These are phyloP conservation scores for Oreohelix idahoensis DNA, from an alignment of 1,140 invertebrate species.

Conservation along the genomic window DNA sequence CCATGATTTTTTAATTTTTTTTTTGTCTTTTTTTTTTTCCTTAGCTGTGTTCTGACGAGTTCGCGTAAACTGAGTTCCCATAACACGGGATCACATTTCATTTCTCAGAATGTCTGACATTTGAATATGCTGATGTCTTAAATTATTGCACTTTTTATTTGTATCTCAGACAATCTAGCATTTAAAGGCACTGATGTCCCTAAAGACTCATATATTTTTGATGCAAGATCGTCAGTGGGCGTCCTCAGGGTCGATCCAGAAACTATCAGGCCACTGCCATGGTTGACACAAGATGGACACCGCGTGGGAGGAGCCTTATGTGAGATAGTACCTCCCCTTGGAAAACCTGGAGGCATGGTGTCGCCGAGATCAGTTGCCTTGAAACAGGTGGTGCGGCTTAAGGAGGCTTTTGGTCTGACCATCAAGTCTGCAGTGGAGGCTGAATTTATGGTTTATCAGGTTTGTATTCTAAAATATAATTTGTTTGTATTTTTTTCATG, in stretches of 20 bases:
- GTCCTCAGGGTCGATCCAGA: not conserved
- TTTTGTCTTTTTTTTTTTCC: too few species aligned
- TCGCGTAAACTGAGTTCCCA: too few species aligned
- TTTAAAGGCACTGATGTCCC: not conserved
- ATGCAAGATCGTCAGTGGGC: not conserved
- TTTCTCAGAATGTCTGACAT: too few species aligned
- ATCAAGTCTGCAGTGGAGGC: constrained; percentile 39
- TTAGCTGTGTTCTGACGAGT: too few species aligned
- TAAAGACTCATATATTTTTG: constrained; percentile 1
- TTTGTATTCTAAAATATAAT: too few species aligned
- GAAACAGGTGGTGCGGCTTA: constrained; percentile 10
- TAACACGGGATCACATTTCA: too few species aligned
- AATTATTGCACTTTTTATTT: too few species aligned
- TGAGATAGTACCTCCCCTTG: not conserved
- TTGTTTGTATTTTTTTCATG: too few species aligned
- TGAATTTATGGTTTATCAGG: constrained; percentile 39
- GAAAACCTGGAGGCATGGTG: not conserved
- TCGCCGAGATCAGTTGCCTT: constrained; percentile 8
- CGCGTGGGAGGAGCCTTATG: constrained; percentile 13
- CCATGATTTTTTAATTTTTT: too few species aligned
- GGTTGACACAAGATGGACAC: not conserved
- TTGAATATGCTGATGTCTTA: too few species aligned
- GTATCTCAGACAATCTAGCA: not conserved
- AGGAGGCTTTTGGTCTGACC: constrained; percentile 33
- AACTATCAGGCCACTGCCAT: not conserved